These are phyloP conservation scores for Acanthacorydalis orientalis DNA, from an alignment of 2,888 invertebrate species.

Conservation along the genomic window DNA sequence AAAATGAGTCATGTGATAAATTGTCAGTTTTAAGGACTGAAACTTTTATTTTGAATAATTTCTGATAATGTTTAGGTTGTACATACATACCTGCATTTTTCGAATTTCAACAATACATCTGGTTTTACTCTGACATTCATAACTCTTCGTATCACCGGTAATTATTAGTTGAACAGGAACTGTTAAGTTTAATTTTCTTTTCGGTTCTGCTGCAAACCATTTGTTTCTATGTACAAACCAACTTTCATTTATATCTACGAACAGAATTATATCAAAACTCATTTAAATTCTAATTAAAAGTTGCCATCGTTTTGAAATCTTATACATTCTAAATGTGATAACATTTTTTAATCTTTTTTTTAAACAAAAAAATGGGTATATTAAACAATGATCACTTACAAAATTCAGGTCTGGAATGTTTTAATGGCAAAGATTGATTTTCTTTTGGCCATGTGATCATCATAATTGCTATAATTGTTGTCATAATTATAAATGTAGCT, in stretches of 20 bases:
- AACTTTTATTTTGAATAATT: neutral
- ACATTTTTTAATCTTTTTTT: too few relatives aligned
- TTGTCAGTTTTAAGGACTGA: too few relatives aligned
- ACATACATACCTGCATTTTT: conserved; percentile 1
- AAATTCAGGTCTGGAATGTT: too few relatives aligned
- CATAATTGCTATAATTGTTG: conserved; percentile 1
- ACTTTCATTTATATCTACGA: neutral
- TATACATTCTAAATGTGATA: too few relatives aligned
- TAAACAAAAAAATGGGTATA: too few relatives aligned
- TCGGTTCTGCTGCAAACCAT: neutral
- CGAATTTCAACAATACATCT: neutral
- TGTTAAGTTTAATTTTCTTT: neutral
- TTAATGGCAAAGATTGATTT: neutral
- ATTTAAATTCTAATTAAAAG: too few relatives aligned
- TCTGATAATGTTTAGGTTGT: too few relatives aligned
- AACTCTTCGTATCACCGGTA: neutral
- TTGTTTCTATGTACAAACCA: neutral
- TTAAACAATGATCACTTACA: neutral
- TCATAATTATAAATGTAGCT: conserved; percentile 1
- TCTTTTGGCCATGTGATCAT: conserved; percentile 2
- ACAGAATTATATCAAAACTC: too few relatives aligned
- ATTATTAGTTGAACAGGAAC: conserved; percentile 1
- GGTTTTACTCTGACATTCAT: neutral
- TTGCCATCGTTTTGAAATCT: too few relatives aligned
- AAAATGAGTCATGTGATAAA: too few relatives aligned